Evolutionary conservation across 2,888 invertebrate genomes (phyloP).

Genomic region (Priapulus caudatus): DNA sequence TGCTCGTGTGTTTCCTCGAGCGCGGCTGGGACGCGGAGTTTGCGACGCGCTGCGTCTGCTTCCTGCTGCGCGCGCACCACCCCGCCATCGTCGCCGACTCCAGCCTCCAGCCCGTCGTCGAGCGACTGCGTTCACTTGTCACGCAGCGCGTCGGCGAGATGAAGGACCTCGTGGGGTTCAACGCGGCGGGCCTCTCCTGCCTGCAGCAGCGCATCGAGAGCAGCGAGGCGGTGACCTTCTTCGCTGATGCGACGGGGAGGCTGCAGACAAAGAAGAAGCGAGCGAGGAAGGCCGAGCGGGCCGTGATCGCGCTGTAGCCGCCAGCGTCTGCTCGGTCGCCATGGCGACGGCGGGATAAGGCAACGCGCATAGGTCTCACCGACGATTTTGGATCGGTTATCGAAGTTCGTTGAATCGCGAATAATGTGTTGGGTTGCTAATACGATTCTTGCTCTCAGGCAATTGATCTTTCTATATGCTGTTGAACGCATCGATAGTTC

Average conservation of each 20-base stretch:
- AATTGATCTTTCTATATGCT: too few relatives aligned
- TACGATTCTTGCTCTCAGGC: too few relatives aligned
- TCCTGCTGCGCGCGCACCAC: conserved; percentile 44
- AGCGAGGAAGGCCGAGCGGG: conserved; percentile 48
- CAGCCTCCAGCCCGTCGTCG: conserved; percentile 52
- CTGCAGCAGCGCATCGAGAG: conserved; percentile 62
- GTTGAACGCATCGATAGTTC: too few relatives aligned
- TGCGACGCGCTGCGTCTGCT: conserved; percentile 59
- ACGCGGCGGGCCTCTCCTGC: conserved; percentile 65
- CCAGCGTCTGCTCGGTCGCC: neutral
- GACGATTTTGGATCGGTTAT: too few relatives aligned
- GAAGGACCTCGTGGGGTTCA: conserved; percentile 71
- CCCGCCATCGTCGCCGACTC: conserved; percentile 59
- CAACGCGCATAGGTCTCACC: too few relatives aligned
- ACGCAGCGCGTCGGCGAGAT: conserved; percentile 47
- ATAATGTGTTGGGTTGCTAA: too few relatives aligned
- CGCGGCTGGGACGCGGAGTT: conserved; percentile 61
- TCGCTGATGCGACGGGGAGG: conserved; percentile 57
- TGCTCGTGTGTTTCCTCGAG: conserved; percentile 55
- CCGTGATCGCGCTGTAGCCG: conserved; percentile 39
- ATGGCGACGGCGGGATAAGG: too few relatives aligned
- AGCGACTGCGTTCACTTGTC: conserved; percentile 50
- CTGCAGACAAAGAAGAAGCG: conserved; percentile 52
- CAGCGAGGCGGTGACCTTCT: conserved; percentile 58
- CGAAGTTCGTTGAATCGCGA: too few relatives aligned